Evolutionary conservation across 2,113 vertebrate genomes (phyloP).

Genomic region (Kryptolebias marmoratus): DNA sequence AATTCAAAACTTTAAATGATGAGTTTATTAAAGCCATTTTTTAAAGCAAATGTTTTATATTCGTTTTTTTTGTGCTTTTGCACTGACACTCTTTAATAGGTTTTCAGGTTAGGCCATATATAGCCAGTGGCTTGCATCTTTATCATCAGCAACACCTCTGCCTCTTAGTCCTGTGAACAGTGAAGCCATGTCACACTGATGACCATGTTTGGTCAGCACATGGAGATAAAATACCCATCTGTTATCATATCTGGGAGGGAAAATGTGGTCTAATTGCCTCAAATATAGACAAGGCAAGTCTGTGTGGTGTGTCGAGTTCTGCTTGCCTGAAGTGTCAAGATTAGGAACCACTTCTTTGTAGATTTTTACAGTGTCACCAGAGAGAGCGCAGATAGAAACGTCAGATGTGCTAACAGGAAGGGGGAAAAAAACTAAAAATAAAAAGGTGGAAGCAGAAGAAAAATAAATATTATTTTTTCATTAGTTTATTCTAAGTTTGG

Average conservation of each 20-base stretch:
- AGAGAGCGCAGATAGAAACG: slow-evolving; percentile 39
- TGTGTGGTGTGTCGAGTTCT: slow-evolving; percentile 68
- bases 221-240: slow-evolving; percentile 80
- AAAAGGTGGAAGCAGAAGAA: background rate
- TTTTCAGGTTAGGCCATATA: slow-evolving; percentile 71
- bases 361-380: slow-evolving; percentile 65
- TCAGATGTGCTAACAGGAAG: slow-evolving; percentile 23
- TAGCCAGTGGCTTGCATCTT: slow-evolving; percentile 68
- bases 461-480: slow-evolving; percentile 15
- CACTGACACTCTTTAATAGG: slow-evolving; percentile 8
- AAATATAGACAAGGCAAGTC: slow-evolving; percentile 76
- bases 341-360: slow-evolving; percentile 76
- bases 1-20: slow-evolving; percentile 11
- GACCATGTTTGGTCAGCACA: slow-evolving; percentile 86
- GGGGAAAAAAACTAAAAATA: background rate
- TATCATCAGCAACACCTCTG: slow-evolving; percentile 85
- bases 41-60: slow-evolving; percentile 24
- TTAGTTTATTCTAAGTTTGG: slow-evolving; percentile 3
- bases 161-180: slow-evolving; percentile 72
- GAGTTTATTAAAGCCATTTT: slow-evolving; percentile 4
- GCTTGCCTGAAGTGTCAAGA: slow-evolving; percentile 78
- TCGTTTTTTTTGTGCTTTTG: slow-evolving; percentile 29
- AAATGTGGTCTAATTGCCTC: slow-evolving; percentile 77
- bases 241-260: slow-evolving; percentile 72
- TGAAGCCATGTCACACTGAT: slow-evolving; percentile 79